These are phyloP conservation scores for Isoperla grammatica DNA, from an alignment of 2,888 invertebrate genomes.

Conservation along the genomic window DNA sequence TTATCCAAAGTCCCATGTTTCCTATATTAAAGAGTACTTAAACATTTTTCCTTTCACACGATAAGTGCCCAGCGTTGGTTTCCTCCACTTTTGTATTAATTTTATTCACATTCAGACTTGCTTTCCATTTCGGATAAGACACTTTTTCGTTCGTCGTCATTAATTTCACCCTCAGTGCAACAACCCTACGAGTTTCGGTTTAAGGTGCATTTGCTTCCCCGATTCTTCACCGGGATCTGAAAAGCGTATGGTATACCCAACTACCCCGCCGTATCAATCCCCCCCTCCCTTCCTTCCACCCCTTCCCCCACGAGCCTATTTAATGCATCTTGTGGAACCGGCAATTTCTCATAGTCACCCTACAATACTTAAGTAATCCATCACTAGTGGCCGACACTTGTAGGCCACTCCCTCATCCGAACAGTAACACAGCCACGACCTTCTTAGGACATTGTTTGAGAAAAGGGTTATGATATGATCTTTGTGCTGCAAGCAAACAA, in stretches of 20 bases:
- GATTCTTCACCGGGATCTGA: neutral
- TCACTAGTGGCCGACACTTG: conserved; percentile 17
- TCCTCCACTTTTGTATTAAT: too few relatives aligned
- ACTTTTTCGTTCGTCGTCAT: conserved; percentile 9
- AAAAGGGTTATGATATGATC: too few relatives aligned
- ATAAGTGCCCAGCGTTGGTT: too few relatives aligned
- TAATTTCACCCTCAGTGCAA: neutral
- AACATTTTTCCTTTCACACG: too few relatives aligned
- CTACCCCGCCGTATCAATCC: conserved; percentile 6
- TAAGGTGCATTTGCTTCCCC: conserved; percentile 1
- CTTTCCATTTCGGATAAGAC: conserved; percentile 7
- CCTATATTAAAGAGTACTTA: too few relatives aligned
- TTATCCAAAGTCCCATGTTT: too few relatives aligned
- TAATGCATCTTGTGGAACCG: conserved; percentile 15
- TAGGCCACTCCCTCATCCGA: neutral
- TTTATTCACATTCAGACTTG: neutral
- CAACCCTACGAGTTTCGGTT: neutral
- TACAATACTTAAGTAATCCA: conserved; percentile 19
- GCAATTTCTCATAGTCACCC: conserved; percentile 23
- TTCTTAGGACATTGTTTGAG: too few relatives aligned
- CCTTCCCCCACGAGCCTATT: conserved; percentile 8
- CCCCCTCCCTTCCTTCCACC: too few relatives aligned
- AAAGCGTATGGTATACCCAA: neutral
- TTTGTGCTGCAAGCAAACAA: too few relatives aligned
- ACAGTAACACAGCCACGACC: neutral